phyloP scores from a whole-genome alignment of 2,888 invertebrate species.

The Caenorhabditis sp. region DNA sequence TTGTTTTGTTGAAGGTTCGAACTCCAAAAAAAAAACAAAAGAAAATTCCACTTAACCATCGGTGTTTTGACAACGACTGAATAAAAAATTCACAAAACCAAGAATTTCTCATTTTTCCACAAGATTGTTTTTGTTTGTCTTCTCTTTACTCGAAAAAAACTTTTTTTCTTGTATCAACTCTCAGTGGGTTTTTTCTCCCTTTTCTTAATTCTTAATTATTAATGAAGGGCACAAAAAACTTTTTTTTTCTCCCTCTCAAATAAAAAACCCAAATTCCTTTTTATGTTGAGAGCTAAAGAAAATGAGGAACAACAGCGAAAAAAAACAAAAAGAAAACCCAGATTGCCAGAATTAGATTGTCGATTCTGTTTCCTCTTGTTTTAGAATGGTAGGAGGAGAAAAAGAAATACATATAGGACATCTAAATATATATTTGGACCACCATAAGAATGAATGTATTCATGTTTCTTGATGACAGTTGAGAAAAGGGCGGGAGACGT shows the following conservation, averaged over 20 bases:
- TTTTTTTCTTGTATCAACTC: neutral
- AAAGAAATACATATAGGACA: neutral
- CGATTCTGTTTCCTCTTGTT: neutral
- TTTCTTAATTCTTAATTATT: neutral
- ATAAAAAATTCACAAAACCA: too few species aligned
- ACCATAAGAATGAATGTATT: neutral
- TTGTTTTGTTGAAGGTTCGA: too few species aligned
- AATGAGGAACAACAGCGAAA: neutral
- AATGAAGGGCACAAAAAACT: neutral
- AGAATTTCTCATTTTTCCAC: too few species aligned
- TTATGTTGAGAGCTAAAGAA: neutral
- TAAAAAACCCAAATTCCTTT: neutral
- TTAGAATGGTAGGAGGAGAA: neutral
- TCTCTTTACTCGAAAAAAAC: too few species aligned
- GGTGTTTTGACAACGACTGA: too few species aligned
- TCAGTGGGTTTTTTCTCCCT: neutral
- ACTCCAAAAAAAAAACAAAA: too few species aligned
- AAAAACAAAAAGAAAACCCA: neutral
- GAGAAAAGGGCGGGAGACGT: neutral
- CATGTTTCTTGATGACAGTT: neutral
- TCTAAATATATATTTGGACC: neutral
- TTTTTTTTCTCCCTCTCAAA: neutral
- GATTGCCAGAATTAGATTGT: neutral
- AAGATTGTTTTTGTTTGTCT: too few species aligned
- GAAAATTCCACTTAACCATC: too few species aligned